These are phyloP conservation scores for Sebastes taczanowskii DNA, from an alignment of 2,797 vertebrate species.

Conservation along the genomic window DNA sequence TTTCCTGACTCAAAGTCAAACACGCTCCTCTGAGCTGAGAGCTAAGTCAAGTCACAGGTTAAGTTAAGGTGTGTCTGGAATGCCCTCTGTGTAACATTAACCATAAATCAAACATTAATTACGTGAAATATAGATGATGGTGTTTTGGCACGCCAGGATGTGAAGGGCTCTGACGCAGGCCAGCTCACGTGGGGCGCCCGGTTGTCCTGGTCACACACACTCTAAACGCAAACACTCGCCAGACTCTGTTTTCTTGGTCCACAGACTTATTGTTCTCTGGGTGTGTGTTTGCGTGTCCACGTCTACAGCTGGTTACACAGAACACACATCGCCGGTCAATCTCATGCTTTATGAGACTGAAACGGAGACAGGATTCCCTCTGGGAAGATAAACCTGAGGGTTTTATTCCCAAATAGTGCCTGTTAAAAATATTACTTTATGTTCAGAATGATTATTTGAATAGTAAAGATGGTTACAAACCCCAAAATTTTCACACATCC, in stretches of 20 bases:
- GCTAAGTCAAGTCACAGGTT: conserved; percentile 1
- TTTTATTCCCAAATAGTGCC: conserved; percentile 14
- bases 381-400: not conserved
- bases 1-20: conserved; percentile 14
- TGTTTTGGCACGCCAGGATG: conserved; percentile 60
- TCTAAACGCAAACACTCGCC: conserved; percentile 48
- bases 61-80: conserved; percentile 68
- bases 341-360: conserved; percentile 21
- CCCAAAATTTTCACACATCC: not conserved
- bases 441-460: not conserved
- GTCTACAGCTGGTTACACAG: conserved; percentile 66
- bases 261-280: conserved; percentile 57
- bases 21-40: not conserved
- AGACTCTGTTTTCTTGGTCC: conserved; percentile 53
- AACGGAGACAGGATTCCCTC: not conserved
- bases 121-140: conserved; percentile 48
- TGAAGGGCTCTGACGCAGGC: conserved; percentile 57
- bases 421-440: not conserved
- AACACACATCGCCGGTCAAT: not conserved
- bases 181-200: conserved; percentile 27
- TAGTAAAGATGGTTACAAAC: not conserved
- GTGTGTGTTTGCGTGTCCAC: conserved; percentile 51
- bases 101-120: conserved; percentile 79
- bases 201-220: conserved; percentile 62
- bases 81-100: conserved; percentile 75